Evolutionary conservation across 2,113 vertebrate species (phyloP), one percentile per base, ranked within the genome.

Genomic region (Anhinga rufa): DNA sequence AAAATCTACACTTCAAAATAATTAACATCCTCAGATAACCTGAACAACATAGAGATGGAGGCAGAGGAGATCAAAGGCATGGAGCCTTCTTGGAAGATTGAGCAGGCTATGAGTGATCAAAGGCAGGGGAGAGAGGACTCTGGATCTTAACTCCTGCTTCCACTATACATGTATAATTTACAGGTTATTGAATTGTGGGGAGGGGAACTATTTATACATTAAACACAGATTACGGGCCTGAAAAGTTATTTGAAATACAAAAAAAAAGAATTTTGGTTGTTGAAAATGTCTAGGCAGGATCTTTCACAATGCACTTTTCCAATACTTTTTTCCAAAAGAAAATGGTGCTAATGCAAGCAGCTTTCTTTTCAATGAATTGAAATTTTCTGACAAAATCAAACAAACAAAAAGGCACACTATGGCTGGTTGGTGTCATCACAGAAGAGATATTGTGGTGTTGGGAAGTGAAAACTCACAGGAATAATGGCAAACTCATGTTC

Each of bases 71-170:
- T 97, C 96, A 97, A 96, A 96, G 90, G 69, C 74, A 46, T 8
- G 1, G 55, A 91, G 66, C 15, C 44, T 93, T 86, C 94, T 92
- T 9, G 14, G 81, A 96, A 94, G 84, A 96, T 51, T 91, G 90
- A 96, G 93, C 87, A 96, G 78, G 84, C 34, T 94, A n/a, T 65
- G 78, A 85, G 70, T 93, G 96, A 96, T 97, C 96, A 97, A 96
- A 97, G 87, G 82, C 87, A 96, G 25, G 28, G 28, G 57, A 88
- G n/a, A 82, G 71, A 90, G 19, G 66, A 90, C 70, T 84, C 89
- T 96, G 74, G 81, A 87, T 95, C 92, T 93, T 85, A 90, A 91
- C 70, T 92, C 36, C 70, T 77, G 40, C 61, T 92, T 91, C 65
- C 57, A 52, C 48, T 65, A 61, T 13, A 84, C 81, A 87, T 92